A percentile compares a stretch with the other conserved stretches of the same genome.
Evolutionary conservation across 2,888 invertebrate genomes (phyloP).

Genomic region (Trimorus sp.): DNA sequence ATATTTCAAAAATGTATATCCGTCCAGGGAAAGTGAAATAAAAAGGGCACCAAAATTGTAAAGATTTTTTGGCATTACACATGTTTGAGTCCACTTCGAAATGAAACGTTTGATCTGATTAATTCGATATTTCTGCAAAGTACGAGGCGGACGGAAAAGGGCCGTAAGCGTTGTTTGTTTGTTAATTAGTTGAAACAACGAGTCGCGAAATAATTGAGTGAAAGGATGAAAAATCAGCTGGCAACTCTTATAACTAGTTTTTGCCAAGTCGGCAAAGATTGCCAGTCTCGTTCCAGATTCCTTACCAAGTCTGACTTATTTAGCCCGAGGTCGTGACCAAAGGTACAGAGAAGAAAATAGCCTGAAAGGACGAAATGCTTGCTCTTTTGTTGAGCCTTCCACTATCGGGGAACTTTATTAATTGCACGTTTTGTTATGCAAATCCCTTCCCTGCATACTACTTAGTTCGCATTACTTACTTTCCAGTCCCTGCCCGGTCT

Average conservation of each 20-base stretch:
- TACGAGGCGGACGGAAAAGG: background rate
- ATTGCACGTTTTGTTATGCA: conserved; percentile 81
- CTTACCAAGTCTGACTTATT: conserved; percentile 78
- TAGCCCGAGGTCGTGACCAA: conserved; percentile 69
- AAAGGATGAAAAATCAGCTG: conserved; percentile 56
- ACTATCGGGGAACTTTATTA: conserved; percentile 79
- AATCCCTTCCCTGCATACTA: conserved; percentile 72
- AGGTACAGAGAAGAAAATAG: conserved; percentile 58
- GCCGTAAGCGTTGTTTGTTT: conserved; percentile 35
- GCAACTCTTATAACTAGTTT: conserved; percentile 56
- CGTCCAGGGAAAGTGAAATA: too few relatives aligned
- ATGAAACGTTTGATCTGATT: background rate
- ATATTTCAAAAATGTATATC: too few relatives aligned
- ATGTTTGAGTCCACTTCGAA: too few relatives aligned
- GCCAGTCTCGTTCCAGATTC: conserved; percentile 75
- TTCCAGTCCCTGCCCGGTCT: conserved; percentile 38
- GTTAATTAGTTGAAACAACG: conserved; percentile 47
- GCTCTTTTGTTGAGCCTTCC: conserved; percentile 78
- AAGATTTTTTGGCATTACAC: too few relatives aligned
- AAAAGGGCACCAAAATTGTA: too few relatives aligned
- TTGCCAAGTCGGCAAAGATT: conserved; percentile 70
- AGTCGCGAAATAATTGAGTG: conserved; percentile 37
- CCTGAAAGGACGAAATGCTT: conserved; percentile 77
- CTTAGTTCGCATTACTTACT: conserved; percentile 63
- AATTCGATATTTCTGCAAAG: background rate